These are phyloP conservation scores for Acanthosepion pharaonis DNA, from an alignment of 2,888 invertebrate genomes.

Conservation along the genomic window DNA sequence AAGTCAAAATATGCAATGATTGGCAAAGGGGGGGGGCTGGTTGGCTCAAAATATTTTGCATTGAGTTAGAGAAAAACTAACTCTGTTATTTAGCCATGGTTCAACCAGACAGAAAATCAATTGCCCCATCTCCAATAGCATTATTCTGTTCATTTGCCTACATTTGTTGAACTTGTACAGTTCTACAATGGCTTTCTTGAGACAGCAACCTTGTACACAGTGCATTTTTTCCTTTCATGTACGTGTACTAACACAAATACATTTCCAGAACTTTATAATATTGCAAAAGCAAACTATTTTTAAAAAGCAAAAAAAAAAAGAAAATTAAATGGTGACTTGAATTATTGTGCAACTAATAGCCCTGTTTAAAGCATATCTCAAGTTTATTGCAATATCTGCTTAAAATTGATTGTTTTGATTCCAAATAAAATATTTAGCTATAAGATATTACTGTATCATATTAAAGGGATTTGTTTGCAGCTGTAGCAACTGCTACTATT, in stretches of 20 bases:
- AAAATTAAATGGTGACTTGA: too few species aligned
- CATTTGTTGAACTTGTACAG: not conserved
- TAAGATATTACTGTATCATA: not conserved
- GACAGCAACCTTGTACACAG: not conserved
- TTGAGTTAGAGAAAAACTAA: not conserved
- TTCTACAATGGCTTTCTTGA: not conserved
- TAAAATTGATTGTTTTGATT: not conserved
- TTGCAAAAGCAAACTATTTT: not conserved
- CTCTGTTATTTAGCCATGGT: not conserved
- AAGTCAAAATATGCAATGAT: not conserved
- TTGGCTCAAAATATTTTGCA: not conserved
- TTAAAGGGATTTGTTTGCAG: not conserved
- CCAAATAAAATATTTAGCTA: not conserved
- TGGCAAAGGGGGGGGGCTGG: not conserved
- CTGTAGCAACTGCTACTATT: not conserved
- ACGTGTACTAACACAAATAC: not conserved
- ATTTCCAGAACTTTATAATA: not conserved
- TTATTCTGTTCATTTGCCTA: not conserved
- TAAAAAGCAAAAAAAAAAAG: too few species aligned
- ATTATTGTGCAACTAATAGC: too few species aligned
- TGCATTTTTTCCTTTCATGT: not conserved
- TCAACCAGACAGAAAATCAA: not conserved
- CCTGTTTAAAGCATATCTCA: too few species aligned
- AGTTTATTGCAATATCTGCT: too few species aligned
- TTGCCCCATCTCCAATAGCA: not conserved